Percentiles rank a stretch among this genome's conserved stretches.
Evolutionary conservation across 2,888 invertebrate genomes (phyloP).

Genomic region (Unio delphinus): DNA sequence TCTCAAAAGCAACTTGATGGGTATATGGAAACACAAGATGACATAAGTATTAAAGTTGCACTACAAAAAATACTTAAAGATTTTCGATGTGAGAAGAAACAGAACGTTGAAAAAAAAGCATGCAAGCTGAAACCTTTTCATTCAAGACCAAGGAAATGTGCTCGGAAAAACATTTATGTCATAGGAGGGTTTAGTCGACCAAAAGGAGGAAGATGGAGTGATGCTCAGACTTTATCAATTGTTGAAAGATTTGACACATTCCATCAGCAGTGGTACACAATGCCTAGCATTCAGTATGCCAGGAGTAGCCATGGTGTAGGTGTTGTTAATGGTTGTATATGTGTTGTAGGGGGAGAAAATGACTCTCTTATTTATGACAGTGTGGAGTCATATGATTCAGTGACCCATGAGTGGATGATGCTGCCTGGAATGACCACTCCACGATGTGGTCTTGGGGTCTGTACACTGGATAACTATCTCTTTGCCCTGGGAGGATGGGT

Average conservation of each 20-base stretch:
- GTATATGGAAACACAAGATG: slow-evolving; percentile 83
- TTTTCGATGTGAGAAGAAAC: slow-evolving; percentile 36
- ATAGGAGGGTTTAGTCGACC: slow-evolving; percentile 91
- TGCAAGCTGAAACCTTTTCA: slow-evolving; percentile 27
- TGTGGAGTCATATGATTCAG: slow-evolving; percentile 66
- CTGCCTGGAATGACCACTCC: slow-evolving; percentile 73
- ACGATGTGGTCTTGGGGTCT: slow-evolving; percentile 90
- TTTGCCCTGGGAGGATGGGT: slow-evolving; percentile 96
- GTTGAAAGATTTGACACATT: slow-evolving; percentile 81
- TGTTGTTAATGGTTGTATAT: slow-evolving; percentile 86
- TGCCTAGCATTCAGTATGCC: slow-evolving; percentile 83
- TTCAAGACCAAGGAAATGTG: slow-evolving; percentile 83
- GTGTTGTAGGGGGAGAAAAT: slow-evolving; percentile 89
- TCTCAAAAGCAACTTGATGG: slow-evolving; percentile 76
- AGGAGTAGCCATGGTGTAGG: slow-evolving; percentile 91
- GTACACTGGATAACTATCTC: slow-evolving; percentile 85
- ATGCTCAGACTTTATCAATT: slow-evolving; percentile 79
- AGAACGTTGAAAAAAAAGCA: slow-evolving; percentile 18
- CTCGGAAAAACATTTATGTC: slow-evolving; percentile 89
- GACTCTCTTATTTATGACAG: slow-evolving; percentile 84
- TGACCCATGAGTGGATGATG: slow-evolving; percentile 74
- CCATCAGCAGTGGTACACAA: slow-evolving; percentile 56
- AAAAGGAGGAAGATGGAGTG: slow-evolving; percentile 85
- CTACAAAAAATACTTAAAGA: slow-evolving; percentile 75
- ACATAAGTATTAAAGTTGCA: slow-evolving; percentile 84